phyloP scores from a whole-genome alignment of 2,888 invertebrate species.

The Caenorhabditis sinica region DNA sequence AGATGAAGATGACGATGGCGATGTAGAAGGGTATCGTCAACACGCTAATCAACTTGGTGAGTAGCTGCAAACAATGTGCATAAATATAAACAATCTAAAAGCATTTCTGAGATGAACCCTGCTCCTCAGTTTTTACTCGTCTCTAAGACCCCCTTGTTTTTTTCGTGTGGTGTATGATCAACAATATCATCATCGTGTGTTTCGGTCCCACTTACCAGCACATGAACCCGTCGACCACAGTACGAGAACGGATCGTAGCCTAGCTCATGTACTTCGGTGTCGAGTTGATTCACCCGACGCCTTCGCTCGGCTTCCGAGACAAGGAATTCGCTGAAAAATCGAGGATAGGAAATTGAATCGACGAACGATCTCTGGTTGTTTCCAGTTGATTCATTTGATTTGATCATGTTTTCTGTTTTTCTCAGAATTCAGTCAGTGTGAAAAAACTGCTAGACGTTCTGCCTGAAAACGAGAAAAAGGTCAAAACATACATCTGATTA shows the following conservation, averaged over 20 bases:
- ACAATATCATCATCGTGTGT: neutral
- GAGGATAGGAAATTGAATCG: constrained; percentile 12
- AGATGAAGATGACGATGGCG: constrained; percentile 71
- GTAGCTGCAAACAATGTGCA: constrained; percentile 70
- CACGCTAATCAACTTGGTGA: constrained; percentile 75
- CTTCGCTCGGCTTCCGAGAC: constrained; percentile 46
- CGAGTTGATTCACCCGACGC: constrained; percentile 41
- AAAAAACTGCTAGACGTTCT: neutral
- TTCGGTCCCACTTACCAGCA: constrained; percentile 59
- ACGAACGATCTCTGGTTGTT: constrained; percentile 24
- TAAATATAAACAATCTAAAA: constrained; percentile 32
- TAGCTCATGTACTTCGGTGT: constrained; percentile 60
- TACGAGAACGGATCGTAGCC: constrained; percentile 67
- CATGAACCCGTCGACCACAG: constrained; percentile 70
- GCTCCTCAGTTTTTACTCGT: neutral
- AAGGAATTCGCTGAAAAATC: constrained; percentile 60
- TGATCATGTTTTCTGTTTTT: constrained; percentile 36
- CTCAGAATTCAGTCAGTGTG: constrained; percentile 1
- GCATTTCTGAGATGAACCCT: constrained; percentile 14
- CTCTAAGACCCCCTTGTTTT: constrained; percentile 22
- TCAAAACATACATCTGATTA: constrained; percentile 62
- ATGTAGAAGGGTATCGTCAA: constrained; percentile 74
- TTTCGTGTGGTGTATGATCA: constrained; percentile 30
- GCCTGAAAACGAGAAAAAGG: neutral
- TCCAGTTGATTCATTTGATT: constrained; percentile 43